Conservation (phyloP, 2,888 invertebrate species). For the Cerceris rybyensis region DNA sequence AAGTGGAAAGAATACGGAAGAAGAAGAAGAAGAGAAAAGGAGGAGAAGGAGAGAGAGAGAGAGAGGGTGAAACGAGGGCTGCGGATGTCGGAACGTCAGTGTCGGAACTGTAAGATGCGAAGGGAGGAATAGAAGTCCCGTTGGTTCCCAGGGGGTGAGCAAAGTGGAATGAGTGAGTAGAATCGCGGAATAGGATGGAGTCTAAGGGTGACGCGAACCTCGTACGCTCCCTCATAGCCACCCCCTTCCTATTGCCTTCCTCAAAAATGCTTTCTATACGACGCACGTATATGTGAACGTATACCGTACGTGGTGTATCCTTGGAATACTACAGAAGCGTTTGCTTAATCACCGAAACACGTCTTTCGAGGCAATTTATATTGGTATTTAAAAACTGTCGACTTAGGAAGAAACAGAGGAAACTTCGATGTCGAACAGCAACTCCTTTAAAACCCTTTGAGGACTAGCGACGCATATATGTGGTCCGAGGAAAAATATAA, state of each 20-base stretch:
- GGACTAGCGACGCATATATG: no score
- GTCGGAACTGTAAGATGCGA: slow-evolving; percentile 73
- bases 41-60: slow-evolving; percentile 44
- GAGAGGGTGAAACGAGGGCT: slow-evolving; percentile 44
- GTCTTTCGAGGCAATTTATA: background rate
- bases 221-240: slow-evolving; percentile 60
- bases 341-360: slow-evolving; percentile 15
- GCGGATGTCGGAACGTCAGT: slow-evolving; percentile 78
- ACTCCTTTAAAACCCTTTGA: no score
- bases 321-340: slow-evolving; percentile 38
- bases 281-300: slow-evolving; percentile 47
- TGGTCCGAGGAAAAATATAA: no score
- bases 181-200: slow-evolving; percentile 76
- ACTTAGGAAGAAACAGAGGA: background rate
- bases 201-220: slow-evolving; percentile 74
- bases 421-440: background rate
- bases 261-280: slow-evolving; percentile 57
- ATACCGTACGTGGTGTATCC: slow-evolving; percentile 28
- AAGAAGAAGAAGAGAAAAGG: slow-evolving; percentile 32
- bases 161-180: slow-evolving; percentile 75
- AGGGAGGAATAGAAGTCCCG: slow-evolving; percentile 75
- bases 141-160: slow-evolving; percentile 74
- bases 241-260: slow-evolving; percentile 20
- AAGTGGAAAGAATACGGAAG: slow-evolving; percentile 53
- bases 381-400: background rate